Evolutionary conservation across 2,797 vertebrate genomes (phyloP).

Genomic region (Galaxias olidus): DNA sequence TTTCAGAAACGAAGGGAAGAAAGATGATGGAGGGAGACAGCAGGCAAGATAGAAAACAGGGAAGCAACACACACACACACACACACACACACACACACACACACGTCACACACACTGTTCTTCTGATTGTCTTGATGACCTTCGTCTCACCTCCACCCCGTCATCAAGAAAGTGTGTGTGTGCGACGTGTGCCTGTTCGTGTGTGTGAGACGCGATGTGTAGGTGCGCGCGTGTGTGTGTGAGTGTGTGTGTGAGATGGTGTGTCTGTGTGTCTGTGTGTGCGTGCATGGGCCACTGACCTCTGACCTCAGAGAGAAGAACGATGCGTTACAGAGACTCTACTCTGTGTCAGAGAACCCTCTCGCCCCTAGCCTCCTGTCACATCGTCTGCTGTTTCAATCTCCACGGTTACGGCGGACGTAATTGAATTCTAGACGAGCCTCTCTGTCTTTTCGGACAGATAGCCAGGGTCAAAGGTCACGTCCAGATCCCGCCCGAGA

Average conservation of each 20-base stretch:
- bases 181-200: neutral
- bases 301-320: too few species aligned
- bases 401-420: too few species aligned
- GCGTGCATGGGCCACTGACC: too few species aligned
- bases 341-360: too few species aligned
- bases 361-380: too few species aligned
- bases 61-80: slow-evolving; percentile 12
- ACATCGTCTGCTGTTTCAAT: too few species aligned
- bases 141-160: neutral
- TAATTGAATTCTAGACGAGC: too few species aligned
- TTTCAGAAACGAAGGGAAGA: too few species aligned
- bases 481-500: too few species aligned
- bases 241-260: neutral
- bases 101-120: slow-evolving; percentile 1
- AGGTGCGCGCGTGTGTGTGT: neutral
- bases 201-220: slow-evolving; percentile 2
- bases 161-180: neutral
- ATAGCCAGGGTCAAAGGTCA: too few species aligned
- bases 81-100: slow-evolving; percentile 7
- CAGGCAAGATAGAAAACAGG: neutral
- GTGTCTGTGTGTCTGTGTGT: neutral
- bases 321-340: neutral
- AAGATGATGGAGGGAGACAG: neutral
- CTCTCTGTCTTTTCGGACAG: too few species aligned
- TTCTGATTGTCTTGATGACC: slow-evolving; percentile 3